phyloP scores from a whole-genome alignment of 2,888 invertebrate genomes.

The Hetaerina titia region DNA sequence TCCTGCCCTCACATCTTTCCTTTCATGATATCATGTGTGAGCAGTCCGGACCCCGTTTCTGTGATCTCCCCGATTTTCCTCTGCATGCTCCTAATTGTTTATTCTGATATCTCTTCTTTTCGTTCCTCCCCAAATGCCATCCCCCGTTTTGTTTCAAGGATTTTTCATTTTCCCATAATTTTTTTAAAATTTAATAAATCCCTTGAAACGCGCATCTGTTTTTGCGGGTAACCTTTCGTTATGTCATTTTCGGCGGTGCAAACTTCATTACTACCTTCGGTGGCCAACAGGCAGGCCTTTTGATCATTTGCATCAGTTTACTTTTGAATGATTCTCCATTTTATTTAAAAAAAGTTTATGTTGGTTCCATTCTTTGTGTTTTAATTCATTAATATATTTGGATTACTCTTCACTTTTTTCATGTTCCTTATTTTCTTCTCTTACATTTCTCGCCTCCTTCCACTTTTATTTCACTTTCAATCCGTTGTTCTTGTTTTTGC shows the following conservation, averaged over 20 bases:
- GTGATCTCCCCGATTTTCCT: neutral
- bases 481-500: neutral
- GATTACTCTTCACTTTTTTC: neutral
- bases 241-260: neutral
- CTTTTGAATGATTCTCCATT: neutral
- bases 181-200: neutral
- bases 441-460: neutral
- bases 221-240: neutral
- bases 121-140: neutral
- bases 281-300: neutral
- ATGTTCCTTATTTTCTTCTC: neutral
- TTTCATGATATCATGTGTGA: too few species aligned
- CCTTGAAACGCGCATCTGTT: neutral
- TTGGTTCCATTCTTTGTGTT: neutral
- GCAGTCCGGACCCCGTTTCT: neutral
- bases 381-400: neutral
- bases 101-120: neutral
- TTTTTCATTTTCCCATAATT: neutral
- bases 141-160: neutral
- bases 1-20: neutral
- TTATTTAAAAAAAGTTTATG: neutral
- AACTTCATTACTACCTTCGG: neutral
- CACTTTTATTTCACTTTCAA: neutral
- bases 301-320: neutral
- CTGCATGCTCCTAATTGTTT: neutral